Percentiles rank a stretch among this genome's conserved stretches.
phyloP scores from a whole-genome alignment of 2,888 invertebrate species.

The Gastrophysa polygoni region DNA sequence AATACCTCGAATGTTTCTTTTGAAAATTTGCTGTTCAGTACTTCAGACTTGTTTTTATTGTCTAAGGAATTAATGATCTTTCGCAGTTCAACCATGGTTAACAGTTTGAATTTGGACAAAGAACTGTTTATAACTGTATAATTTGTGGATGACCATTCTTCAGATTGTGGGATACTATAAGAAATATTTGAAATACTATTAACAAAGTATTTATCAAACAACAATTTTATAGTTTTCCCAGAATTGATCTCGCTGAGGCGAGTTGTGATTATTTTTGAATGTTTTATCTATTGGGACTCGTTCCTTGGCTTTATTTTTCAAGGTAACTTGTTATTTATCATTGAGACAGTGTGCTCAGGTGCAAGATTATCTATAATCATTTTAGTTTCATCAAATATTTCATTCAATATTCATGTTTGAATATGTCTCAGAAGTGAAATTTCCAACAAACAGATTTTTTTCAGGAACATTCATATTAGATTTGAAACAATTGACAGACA shows the following conservation, averaged over 20 bases:
- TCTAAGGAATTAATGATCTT: too few relatives aligned
- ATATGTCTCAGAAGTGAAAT: constrained; percentile 11
- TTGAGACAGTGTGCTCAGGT: constrained; percentile 12
- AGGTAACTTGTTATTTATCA: constrained; percentile 5
- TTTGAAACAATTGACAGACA: constrained; percentile 13
- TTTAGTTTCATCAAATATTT: constrained; percentile 11
- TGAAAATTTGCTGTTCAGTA: too few relatives aligned
- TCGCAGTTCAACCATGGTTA: too few relatives aligned
- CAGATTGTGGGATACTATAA: too few relatives aligned
- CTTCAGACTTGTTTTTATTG: too few relatives aligned
- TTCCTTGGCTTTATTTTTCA: constrained; percentile 10
- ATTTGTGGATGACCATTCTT: too few relatives aligned
- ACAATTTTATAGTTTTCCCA: neutral
- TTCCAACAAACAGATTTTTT: constrained; percentile 9
- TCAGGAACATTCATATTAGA: constrained; percentile 7
- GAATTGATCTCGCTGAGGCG: constrained; percentile 7
- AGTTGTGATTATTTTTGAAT: constrained; percentile 3
- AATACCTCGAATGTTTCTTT: too few relatives aligned
- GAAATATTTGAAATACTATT: too few relatives aligned
- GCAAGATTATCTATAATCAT: constrained; percentile 12
- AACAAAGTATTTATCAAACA: too few relatives aligned
- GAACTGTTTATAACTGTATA: too few relatives aligned
- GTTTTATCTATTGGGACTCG: neutral
- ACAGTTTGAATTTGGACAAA: too few relatives aligned
- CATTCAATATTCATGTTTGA: constrained; percentile 12